These are phyloP conservation scores for Vespertilio murinus DNA, from an alignment of 2,797 vertebrate genomes.

Conservation along the genomic window DNA sequence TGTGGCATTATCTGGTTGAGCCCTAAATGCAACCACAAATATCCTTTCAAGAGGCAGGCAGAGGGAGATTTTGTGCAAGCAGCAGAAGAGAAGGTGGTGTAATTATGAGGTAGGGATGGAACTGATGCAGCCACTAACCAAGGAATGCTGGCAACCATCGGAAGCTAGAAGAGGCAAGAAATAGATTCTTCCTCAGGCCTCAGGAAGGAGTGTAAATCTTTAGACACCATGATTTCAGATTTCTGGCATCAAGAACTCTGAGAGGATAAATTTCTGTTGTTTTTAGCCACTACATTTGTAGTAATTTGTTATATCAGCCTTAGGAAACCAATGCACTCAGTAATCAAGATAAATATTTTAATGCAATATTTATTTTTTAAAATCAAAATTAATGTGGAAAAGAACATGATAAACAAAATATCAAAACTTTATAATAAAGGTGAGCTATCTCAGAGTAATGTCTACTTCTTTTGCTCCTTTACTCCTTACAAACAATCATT, in stretches of 20 bases:
- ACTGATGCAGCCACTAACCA: background rate
- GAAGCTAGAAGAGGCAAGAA: background rate
- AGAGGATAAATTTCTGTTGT: background rate
- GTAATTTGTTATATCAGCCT: background rate
- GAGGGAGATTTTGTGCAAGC: background rate
- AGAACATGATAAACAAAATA: background rate
- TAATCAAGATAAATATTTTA: background rate
- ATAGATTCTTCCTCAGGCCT: background rate
- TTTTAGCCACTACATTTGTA: background rate
- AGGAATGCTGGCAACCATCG: background rate
- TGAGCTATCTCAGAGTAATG: background rate
- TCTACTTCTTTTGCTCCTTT: background rate
- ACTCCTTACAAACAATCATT: background rate
- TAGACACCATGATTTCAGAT: background rate
- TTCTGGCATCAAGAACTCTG: background rate
- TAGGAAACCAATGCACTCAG: background rate
- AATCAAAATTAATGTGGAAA: background rate
- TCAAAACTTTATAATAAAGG: background rate
- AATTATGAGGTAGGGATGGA: background rate
- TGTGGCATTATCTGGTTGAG: background rate
- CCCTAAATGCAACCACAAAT: background rate
- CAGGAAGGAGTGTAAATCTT: background rate
- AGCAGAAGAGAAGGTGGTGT: background rate
- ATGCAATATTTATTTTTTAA: background rate
- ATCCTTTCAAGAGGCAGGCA: background rate